A percentile compares a stretch with the other conserved stretches of the same genome.
These are phyloP conservation scores for Todiramphus chloris DNA, from an alignment of 2,113 vertebrate genomes.

Conservation along the genomic window DNA sequence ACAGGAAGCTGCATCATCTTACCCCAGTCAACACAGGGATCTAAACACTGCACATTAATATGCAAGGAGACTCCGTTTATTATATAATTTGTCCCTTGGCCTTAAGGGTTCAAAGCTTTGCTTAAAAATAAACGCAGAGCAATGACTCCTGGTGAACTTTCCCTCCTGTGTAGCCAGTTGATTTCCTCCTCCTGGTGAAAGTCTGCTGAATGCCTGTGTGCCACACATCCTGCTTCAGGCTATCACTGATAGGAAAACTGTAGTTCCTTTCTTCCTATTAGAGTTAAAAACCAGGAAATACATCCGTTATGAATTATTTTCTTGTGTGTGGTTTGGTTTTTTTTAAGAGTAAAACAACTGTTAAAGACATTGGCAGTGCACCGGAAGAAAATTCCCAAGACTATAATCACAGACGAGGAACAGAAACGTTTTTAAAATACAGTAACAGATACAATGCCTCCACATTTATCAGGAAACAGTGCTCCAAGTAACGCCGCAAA, in stretches of 20 bases:
- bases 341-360: constrained; percentile 21
- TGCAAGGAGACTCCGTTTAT: background rate
- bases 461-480: background rate
- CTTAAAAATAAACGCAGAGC: background rate
- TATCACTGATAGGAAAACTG: background rate
- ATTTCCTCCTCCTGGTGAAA: constrained; percentile 26
- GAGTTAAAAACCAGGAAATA: constrained; percentile 40
- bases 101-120: background rate
- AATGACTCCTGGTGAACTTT: background rate
- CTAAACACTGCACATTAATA: background rate
- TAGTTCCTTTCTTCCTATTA: constrained; percentile 40
- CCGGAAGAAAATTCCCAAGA: constrained; percentile 4
- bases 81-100: background rate
- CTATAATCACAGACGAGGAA: background rate
- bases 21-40: background rate
- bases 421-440: background rate
- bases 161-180: background rate
- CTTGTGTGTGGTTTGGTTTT: background rate
- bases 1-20: background rate
- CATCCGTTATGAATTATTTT: constrained; percentile 3
- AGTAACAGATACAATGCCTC: background rate
- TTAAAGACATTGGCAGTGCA: background rate
- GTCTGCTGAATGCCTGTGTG: background rate
- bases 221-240: constrained; percentile 27
- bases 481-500: background rate